phyloP scores from a whole-genome alignment of 2,888 invertebrate species.

The Elysia crispata region DNA sequence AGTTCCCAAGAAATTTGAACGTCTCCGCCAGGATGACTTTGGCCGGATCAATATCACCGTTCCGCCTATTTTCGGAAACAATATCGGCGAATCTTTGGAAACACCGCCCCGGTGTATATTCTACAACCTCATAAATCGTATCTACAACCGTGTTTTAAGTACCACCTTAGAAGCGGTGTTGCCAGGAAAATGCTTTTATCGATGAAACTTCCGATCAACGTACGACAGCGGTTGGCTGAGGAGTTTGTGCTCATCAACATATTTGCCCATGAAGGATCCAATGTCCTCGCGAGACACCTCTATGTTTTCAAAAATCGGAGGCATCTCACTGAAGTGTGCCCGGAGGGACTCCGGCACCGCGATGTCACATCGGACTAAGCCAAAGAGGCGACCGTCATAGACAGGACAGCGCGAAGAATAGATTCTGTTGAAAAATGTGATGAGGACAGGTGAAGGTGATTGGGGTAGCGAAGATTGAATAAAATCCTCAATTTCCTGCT shows the following conservation, averaged over 20 bases:
- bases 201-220: conserved; percentile 27
- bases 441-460: not conserved
- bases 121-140: conserved; percentile 50
- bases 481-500: not conserved
- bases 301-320: conserved; percentile 35
- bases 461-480: not conserved
- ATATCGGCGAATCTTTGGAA: conserved; percentile 50
- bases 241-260: not conserved
- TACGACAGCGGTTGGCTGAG: not conserved
- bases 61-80: conserved; percentile 49
- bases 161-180: conserved; percentile 54
- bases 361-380: conserved; percentile 38
- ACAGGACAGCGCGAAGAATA: not conserved
- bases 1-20: conserved; percentile 49
- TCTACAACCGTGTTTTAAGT: conserved; percentile 54
- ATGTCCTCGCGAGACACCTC: conserved; percentile 16
- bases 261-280: not conserved
- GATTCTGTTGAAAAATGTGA: not conserved
- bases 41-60: conserved; percentile 44
- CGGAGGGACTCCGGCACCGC: conserved; percentile 16
- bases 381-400: conserved; percentile 10
- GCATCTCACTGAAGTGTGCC: conserved; percentile 23
- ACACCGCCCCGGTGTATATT: conserved; percentile 46
- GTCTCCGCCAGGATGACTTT: conserved; percentile 51
- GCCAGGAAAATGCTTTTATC: conserved; percentile 38